phyloP scores from a whole-genome alignment of 2,797 vertebrate species.

The Melanotaenia nigrans region DNA sequence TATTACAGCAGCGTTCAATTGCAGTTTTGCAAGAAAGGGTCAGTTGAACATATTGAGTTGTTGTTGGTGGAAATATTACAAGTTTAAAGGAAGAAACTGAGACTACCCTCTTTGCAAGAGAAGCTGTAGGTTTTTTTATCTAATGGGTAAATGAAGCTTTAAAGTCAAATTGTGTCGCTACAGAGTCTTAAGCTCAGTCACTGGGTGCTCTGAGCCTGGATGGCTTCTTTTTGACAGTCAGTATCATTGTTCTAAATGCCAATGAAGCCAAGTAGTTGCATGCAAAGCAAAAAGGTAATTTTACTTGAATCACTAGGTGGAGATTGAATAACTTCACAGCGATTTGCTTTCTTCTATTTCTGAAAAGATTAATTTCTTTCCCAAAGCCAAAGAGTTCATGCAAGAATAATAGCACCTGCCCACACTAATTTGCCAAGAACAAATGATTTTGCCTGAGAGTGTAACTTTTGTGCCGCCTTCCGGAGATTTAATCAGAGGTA shows the following conservation, averaged over 20 bases:
- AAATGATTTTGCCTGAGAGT: conserved; percentile 83
- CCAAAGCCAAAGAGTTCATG: conserved; percentile 69
- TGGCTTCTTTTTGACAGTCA: conserved; percentile 50
- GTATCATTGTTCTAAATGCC: conserved; percentile 69
- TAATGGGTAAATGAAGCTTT: conserved; percentile 51
- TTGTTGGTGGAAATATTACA: conserved; percentile 53
- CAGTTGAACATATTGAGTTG: conserved; percentile 69
- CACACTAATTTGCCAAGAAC: conserved; percentile 75
- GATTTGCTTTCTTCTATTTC: conserved; percentile 63
- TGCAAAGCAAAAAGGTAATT: conserved; percentile 69
- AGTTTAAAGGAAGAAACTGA: conserved; percentile 46
- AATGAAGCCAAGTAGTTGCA: conserved; percentile 48
- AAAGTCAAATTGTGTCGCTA: conserved; percentile 57
- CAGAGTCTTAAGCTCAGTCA: conserved; percentile 32
- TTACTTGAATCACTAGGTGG: conserved; percentile 56
- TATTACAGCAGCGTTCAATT: conserved; percentile 65
- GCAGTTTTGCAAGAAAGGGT: conserved; percentile 61
- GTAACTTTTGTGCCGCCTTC: conserved; percentile 76
- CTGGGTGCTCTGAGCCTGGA: conserved; percentile 45
- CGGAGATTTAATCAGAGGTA: conserved; percentile 83
- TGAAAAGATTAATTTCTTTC: conserved; percentile 68
- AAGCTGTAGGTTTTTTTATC: conserved; percentile 49
- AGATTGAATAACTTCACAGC: conserved; percentile 74
- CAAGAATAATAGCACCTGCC: conserved; percentile 77
- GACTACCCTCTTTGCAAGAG: conserved; percentile 19